Base-by-base conservation (phyloP, 2,888 invertebrate genomes). In the Linnaemya vulpina region DNA sequence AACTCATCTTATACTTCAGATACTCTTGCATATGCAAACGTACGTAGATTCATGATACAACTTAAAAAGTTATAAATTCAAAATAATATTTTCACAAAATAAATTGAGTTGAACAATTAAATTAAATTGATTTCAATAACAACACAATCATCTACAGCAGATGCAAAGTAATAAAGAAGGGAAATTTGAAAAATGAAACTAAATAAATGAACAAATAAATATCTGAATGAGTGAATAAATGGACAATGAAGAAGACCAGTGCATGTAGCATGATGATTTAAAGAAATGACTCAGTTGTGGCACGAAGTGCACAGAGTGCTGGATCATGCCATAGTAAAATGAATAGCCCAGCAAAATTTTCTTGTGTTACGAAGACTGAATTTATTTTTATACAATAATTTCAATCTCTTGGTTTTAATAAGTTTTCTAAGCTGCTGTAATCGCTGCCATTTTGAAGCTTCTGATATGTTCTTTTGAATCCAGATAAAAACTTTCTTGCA, bases 81-180 rank as follows among this genome's bases (percentile, higher is more conserved):
- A 68, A 83, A 83, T 75, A 83, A 83, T 76, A 86, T 86, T 86
- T 79, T 86, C 62, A 74, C 63, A 83, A 86, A 87, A 86, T 84
- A 87, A 88, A 88, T 88, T 88, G 88, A 89, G 87, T 89, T 88
- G 87, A 87, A 89, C 87, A 88, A 89, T 89, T 88, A 78, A 89
- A 90, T 89, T 88, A 88, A 90, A 90, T 89, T 89, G 89, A 88
- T 89, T 89, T 85, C 87, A 87, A 86, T 88, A 81, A 82, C 65
- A 80, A 73, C 65, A 83, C 73, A 84, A 82, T 63, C 76, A 75
- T 49, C 60, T 71, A 38, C 10, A 60, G 17, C n/a, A 49, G 68
- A 84, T 71, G 68, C 79, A 78, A 81, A 85, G 51, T 65, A 78
- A 78, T 75, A 75, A 78, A 70, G 58, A 67, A 83, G 30, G 65